Base-by-base conservation (phyloP, 2,888 invertebrate species). In the Cactoblastis cactorum region DNA sequence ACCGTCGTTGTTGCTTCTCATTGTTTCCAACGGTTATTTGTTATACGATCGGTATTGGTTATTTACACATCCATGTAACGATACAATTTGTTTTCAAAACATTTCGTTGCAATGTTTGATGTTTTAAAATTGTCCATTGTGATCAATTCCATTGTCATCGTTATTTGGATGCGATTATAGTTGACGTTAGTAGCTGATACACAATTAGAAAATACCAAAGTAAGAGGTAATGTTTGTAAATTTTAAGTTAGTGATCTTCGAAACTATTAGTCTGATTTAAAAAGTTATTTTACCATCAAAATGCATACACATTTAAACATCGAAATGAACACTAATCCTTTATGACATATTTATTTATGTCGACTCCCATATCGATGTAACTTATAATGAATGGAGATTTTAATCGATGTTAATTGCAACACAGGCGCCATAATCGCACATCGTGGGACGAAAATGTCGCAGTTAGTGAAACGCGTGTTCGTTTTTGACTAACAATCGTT, bases 401-500 rank as follows among this genome's bases (percentile, higher is more conserved):
- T 22, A 39, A 39, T 18, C n/a, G 39, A 39, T 39, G 19, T 39
- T 39, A 39, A 39, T 39, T 39, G 14, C 39, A 6, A 22, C 39
- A 28, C 17, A 28, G 28, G 28, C 15, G 28, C 28, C 15, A 43
- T 43, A 43, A 43, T 43, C 15, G 43, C 28, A 17, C 28, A 32
- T 32, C 43, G 43, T 43, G 28, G 43, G 43, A 43, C 28, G 43
- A 28, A 22, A 43, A 43, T 43, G 43, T 43, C 43, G 43, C 43
- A 43, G 43, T 62, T 63, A 18, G 45, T 19, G 14, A 6, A 34
- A 69, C 59, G 69, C 68, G 63, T 69, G 72, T 81, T 72, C 67
- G 71, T 71, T 68, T 69, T 61, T 65, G 57, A 53, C 61, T 69
- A 78, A 83, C 83, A 83, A 83, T 83, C 74, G 76, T 71, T 69